These are phyloP conservation scores for Chrysocyon brachyurus DNA, from an alignment of 2,797 vertebrate genomes.

Conservation along the genomic window DNA sequence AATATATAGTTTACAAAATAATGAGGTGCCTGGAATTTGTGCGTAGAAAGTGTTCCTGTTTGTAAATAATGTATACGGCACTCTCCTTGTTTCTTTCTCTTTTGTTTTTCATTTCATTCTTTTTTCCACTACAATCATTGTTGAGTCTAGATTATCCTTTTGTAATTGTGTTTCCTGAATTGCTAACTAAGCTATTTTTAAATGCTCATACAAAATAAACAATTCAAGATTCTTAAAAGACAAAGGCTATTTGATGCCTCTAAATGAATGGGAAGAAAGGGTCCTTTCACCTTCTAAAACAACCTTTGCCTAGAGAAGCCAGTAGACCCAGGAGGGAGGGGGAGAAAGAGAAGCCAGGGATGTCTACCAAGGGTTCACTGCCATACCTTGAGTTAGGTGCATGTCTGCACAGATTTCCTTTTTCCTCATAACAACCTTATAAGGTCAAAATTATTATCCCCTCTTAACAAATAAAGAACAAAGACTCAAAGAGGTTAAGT, in stretches of 20 bases:
- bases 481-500: constrained; percentile 41
- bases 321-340: neutral
- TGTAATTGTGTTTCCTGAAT: constrained; percentile 39
- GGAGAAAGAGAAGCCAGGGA: neutral
- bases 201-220: constrained; percentile 66
- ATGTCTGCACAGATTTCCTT: neutral
- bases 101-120: neutral
- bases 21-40: neutral
- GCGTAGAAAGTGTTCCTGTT: neutral
- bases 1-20: constrained; percentile 38
- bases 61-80: constrained; percentile 33
- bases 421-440: neutral
- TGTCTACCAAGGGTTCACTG: neutral
- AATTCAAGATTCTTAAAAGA: constrained; percentile 54
- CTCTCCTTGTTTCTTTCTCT: neutral
- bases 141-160: constrained; percentile 49
- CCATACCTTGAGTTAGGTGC: neutral
- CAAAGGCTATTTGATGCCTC: neutral
- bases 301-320: neutral
- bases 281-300: constrained; percentile 56
- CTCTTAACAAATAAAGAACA: constrained; percentile 32
- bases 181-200: constrained; percentile 57
- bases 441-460: neutral
- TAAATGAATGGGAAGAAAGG: constrained; percentile 27
- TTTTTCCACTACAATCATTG: neutral